These are phyloP conservation scores for Seriola dumerili DNA, from an alignment of 2,113 vertebrate species.

Conservation along the genomic window DNA sequence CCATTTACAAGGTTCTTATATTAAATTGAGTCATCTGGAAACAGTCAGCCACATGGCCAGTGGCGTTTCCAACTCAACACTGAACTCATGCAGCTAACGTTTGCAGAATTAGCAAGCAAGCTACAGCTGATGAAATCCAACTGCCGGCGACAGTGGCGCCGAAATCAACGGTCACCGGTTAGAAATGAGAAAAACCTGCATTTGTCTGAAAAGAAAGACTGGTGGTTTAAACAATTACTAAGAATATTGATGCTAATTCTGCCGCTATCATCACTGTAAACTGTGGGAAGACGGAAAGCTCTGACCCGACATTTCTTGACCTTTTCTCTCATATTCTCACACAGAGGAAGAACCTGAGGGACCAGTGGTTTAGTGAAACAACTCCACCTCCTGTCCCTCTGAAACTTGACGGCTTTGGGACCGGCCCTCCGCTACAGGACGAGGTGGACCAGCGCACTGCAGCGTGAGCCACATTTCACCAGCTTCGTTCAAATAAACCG, in stretches of 20 bases:
- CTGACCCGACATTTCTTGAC: neutral
- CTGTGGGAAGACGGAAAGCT: neutral
- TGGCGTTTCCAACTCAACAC: neutral
- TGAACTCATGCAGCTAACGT: neutral
- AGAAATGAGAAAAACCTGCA: neutral
- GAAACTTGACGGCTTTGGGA: constrained; percentile 45
- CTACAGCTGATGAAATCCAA: neutral
- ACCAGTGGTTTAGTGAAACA: constrained; percentile 84
- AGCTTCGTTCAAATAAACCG: neutral
- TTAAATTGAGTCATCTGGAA: neutral
- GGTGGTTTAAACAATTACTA: neutral
- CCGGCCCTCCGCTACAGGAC: constrained; percentile 64
- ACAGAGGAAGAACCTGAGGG: constrained; percentile 83
- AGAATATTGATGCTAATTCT: neutral
- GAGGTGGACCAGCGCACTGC: constrained; percentile 70
- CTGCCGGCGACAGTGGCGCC: neutral
- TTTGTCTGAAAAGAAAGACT: neutral
- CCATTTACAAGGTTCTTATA: neutral
- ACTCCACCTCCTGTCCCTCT: constrained; percentile 50
- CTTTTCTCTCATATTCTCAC: constrained; percentile 13
- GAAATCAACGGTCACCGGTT: neutral
- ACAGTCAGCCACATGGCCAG: neutral
- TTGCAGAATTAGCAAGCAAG: neutral
- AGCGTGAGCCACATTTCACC: constrained; percentile 69
- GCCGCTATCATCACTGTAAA: neutral